Evolutionary conservation across 2,797 vertebrate genomes (phyloP), one percentile per base, ranked within the genome.

Genomic region (Xiphorhynchus erythropygius): DNA sequence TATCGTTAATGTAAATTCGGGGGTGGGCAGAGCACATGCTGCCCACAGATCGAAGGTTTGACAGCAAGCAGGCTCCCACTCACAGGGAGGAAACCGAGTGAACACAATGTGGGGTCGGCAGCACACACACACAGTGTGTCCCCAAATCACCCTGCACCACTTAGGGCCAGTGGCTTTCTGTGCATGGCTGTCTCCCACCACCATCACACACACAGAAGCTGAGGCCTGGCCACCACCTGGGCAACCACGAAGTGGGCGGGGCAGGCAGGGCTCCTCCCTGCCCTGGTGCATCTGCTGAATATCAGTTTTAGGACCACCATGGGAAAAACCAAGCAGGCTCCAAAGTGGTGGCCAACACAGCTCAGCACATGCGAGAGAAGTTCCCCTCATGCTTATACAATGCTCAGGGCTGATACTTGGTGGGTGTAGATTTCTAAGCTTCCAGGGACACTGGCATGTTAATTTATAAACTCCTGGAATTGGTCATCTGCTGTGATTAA

Each of bases 221-320:
- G 27, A 83, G 33, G 18, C 41, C 49, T 24, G 19, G 35, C 9
- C 17, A n/a, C 5, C 41, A 24, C 24, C 2, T 0, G 3, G 35
- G 64, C 37, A 41, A 32, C 1, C 3, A 35, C 12, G 10, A 32
- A 23, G 8, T 19, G 12, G 25, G 37, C 33, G 81, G 27, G 41
- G 42, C 35, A 42, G 52, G 44, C 65, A 68, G 49, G 42, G 59
- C 59, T 68, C 10, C 3, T 78, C 50, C 52, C 68, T 68, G 39
- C 18, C 33, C 12, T 7, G 0, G 7, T 30, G 13, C 46, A 18
- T 23, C 18, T n/a, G 41, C 35, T 47, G 37, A 71, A 18, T 44
- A 8, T 1, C 0, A 2, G 2, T 9, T 37, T 37, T 30, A 25
- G 76, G 32, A 49, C 28, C 33, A 23, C 21, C 8, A 11, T 0